Base-by-base conservation (phyloP, 2,797 vertebrate genomes). In the Anas bahamensis region DNA sequence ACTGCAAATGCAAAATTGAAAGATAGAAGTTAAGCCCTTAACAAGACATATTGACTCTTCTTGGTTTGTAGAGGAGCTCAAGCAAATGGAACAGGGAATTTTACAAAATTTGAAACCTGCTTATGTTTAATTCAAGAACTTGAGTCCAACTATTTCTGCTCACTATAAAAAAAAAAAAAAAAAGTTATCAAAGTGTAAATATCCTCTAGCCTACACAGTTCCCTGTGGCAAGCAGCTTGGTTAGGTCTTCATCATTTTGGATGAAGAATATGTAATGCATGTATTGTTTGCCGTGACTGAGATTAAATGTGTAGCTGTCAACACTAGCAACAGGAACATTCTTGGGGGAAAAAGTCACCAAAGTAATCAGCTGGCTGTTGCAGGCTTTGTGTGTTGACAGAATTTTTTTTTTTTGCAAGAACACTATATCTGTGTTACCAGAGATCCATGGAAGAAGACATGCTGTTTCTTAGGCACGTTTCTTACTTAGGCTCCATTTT, bases 351-450 rank as follows among this genome's bases (percentile, higher is more conserved):
- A 74, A 66, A 56, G 12, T 14, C 35, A 33, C 17, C 15, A 16
- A 9, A 6, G 35, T 21, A 16, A 64, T 23, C 10, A 48, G 33
- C 35, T 11, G 44, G 42, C 6, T 13, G 31, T n/a, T 10, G 11
- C 4, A 11, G 18, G 26, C 39, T 55, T 33, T 48, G 22, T 3
- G 19, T 72, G 26, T 28, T 14, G 17, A 56, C 29, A 53, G 26
- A 29, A 21, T 2, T 41, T 15, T 39, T 13, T 7, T 19, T 69
- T 69, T 57, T 37, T 11, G 7, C 26, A 23, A 48, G 29, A 71
- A 21, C 5, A 53, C 3, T 8, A n/a, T 1, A 2, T 22, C 18
- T 48, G 15, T 0, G 0, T 29, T 23, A 50, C 18, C 23, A 0
- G 1, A 66, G 26, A n/a, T 19, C 21, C 2, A 1, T 1, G 39